Base-by-base conservation (phyloP, 2,888 invertebrate genomes). In the Cylloceria caligata region DNA sequence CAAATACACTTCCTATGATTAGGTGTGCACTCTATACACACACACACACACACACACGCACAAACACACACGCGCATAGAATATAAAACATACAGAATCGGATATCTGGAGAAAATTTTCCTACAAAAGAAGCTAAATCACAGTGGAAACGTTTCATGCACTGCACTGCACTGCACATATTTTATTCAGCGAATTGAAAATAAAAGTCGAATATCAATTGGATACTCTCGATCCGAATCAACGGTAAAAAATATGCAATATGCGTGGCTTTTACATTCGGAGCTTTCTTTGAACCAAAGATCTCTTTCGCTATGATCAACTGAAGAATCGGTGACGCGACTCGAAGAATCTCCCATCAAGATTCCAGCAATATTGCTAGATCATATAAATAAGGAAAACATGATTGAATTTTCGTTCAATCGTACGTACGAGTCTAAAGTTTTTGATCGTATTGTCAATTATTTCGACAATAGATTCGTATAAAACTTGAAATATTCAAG, bases 1-100 rank as follows among this genome's bases (percentile, higher is more conserved):
- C 69, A 69, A 69, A 69, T 57, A 55, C 55, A 42, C 69, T 68
- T 36, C 24, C 24, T 34, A 39, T 27, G 49, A 39, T 69, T 16
- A n/a, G 16, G n/a, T 24, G 55, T 19, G 6, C 16, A 24, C n/a
- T 21, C n/a, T 11, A 36, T 13, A 16, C 55, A 24, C n/a, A 13
- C 36, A 55, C 16, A 27, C 16, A 24, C 11, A 67, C n/a, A 49
- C 13, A 13, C 24, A 30, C 30, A 30, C 16, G 21, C 13, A 11
- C 55, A 24, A 4, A 21, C 36, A 39, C 16, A 16, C 16, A n/a
- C 11, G 39, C 30, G 11, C 27, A n/a, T 2, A 52, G 24, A 24
- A 52, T 27, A 11, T 52, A 49, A 21, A 1, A 3, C 49, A 49
- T 21, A 49, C 19, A 49, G 24, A 24, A 27, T 24, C 16, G 30